Percentiles rank a stretch among this genome's conserved stretches.
These are phyloP conservation scores for Amphipoea oculea DNA, from an alignment of 2,888 invertebrate species.

Conservation along the genomic window DNA sequence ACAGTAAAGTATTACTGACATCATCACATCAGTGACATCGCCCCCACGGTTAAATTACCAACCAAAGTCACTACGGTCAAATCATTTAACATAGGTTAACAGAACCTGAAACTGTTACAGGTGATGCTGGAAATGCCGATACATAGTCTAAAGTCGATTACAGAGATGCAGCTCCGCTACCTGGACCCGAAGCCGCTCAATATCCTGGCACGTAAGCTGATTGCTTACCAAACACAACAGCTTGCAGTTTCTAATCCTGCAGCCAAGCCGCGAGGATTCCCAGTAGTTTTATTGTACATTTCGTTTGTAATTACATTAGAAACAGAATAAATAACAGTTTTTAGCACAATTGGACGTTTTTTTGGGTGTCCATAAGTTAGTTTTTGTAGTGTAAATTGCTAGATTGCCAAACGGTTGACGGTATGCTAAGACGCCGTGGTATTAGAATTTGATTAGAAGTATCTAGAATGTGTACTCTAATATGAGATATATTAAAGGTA, in stretches of 20 bases:
- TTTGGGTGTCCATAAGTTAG: neutral
- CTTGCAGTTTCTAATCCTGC: neutral
- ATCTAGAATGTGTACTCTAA: neutral
- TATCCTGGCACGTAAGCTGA: conserved; percentile 79
- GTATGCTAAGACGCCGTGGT: neutral
- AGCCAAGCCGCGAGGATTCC: neutral
- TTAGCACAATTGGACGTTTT: neutral
- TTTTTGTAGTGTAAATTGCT: neutral
- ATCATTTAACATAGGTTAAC: neutral
- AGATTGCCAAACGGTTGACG: neutral
- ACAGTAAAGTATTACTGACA: neutral
- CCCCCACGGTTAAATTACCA: too few species aligned
- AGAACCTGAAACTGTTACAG: conserved; percentile 64
- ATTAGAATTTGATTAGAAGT: neutral
- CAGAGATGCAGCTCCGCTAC: conserved; percentile 77
- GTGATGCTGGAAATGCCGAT: conserved; percentile 82
- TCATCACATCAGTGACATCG: too few species aligned
- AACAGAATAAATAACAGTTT: conserved; percentile 17
- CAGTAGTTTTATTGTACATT: neutral
- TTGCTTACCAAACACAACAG: conserved; percentile 68
- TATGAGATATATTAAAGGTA: neutral
- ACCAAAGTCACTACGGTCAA: neutral
- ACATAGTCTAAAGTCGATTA: conserved; percentile 74
- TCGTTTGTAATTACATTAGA: conserved; percentile 16
- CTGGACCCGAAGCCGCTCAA: conserved; percentile 78